Conservation (phyloP, 2,888 invertebrate species). For the Drosophila kanekoi region DNA sequence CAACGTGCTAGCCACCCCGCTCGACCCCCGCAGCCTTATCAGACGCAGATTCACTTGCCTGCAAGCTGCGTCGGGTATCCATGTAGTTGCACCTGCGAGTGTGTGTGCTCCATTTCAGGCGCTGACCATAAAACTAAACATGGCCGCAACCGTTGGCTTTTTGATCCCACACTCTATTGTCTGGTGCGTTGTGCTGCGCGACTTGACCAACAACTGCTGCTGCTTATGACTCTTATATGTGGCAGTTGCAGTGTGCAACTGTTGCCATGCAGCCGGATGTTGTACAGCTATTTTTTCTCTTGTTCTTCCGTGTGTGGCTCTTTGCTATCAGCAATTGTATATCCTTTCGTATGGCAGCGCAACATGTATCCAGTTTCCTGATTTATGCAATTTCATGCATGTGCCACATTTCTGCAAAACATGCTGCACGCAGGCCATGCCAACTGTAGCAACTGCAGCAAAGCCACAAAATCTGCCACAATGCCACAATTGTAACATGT, state of each 20-base stretch:
- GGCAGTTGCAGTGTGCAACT: conserved; percentile 33
- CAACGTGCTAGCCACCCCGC: conserved; percentile 36
- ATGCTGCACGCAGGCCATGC: conserved; percentile 39
- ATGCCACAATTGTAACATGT: conserved; percentile 60
- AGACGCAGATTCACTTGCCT: conserved; percentile 26
- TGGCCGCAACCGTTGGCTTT: conserved; percentile 33
- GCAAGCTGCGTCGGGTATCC: conserved; percentile 1
- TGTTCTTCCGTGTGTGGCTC: conserved; percentile 8
- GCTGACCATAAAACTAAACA: conserved; percentile 45
- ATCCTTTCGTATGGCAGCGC: conserved; percentile 42
- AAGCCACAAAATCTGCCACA: conserved; percentile 62
- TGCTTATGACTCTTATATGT: conserved; percentile 8
- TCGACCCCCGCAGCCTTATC: conserved; percentile 34
- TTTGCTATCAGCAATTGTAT: conserved; percentile 54
- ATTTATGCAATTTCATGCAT: conserved; percentile 73
- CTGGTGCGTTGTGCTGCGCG: conserved; percentile 36
- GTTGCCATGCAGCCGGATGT: conserved; percentile 37
- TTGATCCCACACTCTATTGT: conserved; percentile 47
- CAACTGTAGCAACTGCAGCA: conserved; percentile 24
- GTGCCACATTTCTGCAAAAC: conserved; percentile 52
- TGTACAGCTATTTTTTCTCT: conserved; percentile 15
- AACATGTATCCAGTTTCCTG: conserved; percentile 58
- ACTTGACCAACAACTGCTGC: conserved; percentile 20
- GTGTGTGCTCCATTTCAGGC: conserved; percentile 15
- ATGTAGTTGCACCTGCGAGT: conserved; percentile 22